Evolutionary conservation across 2,113 vertebrate genomes (phyloP).

Genomic region (Hypomesus transpacificus): DNA sequence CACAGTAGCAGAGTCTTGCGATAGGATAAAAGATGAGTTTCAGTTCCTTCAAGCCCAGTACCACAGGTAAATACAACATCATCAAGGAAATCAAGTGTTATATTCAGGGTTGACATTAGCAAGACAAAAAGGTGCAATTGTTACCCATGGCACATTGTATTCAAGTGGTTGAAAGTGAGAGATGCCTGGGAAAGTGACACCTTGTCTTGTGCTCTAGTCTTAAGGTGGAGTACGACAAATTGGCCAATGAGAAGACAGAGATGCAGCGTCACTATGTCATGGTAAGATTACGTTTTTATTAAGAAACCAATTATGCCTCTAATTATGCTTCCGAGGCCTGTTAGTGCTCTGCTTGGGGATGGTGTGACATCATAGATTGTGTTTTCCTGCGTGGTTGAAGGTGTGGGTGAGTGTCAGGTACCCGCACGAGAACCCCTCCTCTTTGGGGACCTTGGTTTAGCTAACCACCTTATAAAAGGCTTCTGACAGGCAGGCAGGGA

Average conservation of each 20-base stretch:
- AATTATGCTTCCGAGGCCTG: conserved; percentile 54
- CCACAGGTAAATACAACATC: conserved; percentile 79
- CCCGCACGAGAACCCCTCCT: background rate
- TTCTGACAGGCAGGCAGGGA: conserved; percentile 62
- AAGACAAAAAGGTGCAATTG: conserved; percentile 8
- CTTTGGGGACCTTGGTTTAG: conserved; percentile 26
- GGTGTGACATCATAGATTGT: conserved; percentile 50
- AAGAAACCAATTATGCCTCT: conserved; percentile 56
- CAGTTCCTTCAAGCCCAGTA: conserved; percentile 94
- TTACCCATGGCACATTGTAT: conserved; percentile 16
- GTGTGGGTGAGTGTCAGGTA: background rate
- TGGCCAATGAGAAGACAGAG: conserved; percentile 96
- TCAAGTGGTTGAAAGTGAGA: conserved; percentile 46
- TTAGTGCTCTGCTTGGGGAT: conserved; percentile 48
- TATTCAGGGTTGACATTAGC: conserved; percentile 12
- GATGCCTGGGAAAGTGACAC: conserved; percentile 58
- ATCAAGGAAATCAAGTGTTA: background rate
- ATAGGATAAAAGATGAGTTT: conserved; percentile 94
- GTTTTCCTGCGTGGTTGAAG: conserved; percentile 49
- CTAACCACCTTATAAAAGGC: conserved; percentile 42
- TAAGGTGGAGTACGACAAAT: conserved; percentile 96
- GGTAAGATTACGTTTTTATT: conserved; percentile 77
- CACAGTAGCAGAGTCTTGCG: conserved; percentile 91
- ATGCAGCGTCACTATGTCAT: conserved; percentile 99
- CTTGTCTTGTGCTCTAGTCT: conserved; percentile 72